These are phyloP conservation scores for Typhlichthys eigenmanni DNA, from an alignment of 2,797 vertebrate genomes.

Conservation along the genomic window DNA sequence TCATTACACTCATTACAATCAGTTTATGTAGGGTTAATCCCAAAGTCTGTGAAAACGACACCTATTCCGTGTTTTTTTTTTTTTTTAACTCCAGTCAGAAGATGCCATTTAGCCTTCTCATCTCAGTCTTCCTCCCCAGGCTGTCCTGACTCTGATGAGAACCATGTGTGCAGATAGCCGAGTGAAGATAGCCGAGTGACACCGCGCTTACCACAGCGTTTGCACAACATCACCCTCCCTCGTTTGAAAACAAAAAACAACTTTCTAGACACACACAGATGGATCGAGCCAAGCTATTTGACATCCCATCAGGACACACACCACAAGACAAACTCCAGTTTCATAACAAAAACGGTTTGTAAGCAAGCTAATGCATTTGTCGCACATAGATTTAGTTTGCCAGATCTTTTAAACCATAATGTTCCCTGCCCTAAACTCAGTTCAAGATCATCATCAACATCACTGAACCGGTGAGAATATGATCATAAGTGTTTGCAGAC, in stretches of 20 bases:
- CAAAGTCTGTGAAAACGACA: background rate
- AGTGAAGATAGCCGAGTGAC: constrained; percentile 32
- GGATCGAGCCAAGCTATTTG: constrained; percentile 8
- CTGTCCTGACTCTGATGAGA: constrained; percentile 15
- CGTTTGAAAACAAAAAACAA: constrained; percentile 8
- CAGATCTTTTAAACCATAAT: too few relatives aligned
- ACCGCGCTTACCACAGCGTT: constrained; percentile 17
- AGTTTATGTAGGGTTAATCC: background rate
- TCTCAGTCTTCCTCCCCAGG: background rate
- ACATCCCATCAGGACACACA: constrained; percentile 37
- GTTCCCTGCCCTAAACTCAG: background rate
- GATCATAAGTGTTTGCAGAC: constrained; percentile 36
- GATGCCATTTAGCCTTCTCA: background rate
- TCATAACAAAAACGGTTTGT: background rate
- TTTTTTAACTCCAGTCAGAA: background rate
- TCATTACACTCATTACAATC: too few relatives aligned
- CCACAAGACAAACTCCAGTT: constrained; percentile 1
- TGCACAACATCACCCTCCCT: background rate
- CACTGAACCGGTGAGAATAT: background rate
- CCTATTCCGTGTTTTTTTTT: background rate
- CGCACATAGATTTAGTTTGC: too few relatives aligned
- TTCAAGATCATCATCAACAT: constrained; percentile 3
- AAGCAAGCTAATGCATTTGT: background rate
- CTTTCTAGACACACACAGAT: constrained; percentile 4
- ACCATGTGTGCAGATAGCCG: constrained; percentile 28